phyloP scores from a whole-genome alignment of 2,888 invertebrate genomes.

The Hydropsyche betteni region DNA sequence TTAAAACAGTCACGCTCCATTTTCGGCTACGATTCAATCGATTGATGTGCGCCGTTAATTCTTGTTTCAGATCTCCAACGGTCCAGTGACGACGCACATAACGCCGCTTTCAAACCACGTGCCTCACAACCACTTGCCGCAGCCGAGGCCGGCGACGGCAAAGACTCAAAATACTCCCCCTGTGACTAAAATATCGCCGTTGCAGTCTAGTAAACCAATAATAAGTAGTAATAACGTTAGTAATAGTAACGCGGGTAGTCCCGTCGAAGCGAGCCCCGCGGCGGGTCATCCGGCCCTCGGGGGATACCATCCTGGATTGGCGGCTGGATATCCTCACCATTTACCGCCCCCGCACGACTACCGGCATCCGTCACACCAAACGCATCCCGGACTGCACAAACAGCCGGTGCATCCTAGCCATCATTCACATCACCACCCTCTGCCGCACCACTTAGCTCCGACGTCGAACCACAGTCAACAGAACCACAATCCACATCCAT shows the following conservation, averaged over 20 bases:
- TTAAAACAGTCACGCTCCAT: no score
- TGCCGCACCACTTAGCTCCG: conserved; percentile 58
- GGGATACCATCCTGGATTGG: conserved; percentile 67
- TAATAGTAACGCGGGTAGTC: conserved; percentile 54
- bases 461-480: conserved; percentile 35
- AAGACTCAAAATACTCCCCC: conserved; percentile 62
- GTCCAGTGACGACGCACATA: conserved; percentile 56
- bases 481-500: conserved; percentile 57
- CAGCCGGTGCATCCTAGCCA: conserved; percentile 55
- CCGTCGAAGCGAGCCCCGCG: conserved; percentile 62
- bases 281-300: conserved; percentile 60
- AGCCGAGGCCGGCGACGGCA: conserved; percentile 59
- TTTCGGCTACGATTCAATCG: no score
- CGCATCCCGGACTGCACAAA: conserved; percentile 51
- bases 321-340: conserved; percentile 59
- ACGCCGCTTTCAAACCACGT: conserved; percentile 54
- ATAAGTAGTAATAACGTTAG: conserved; percentile 53
- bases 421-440: conserved; percentile 58
- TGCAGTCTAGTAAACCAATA: conserved; percentile 53
- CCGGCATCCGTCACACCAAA: conserved; percentile 58
- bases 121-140: conserved; percentile 52
- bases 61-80: conserved; percentile 56
- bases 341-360: conserved; percentile 56
- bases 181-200: conserved; percentile 53
- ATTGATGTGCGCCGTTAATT: no score